These are phyloP conservation scores for Anhinga anhinga DNA, from an alignment of 2,113 vertebrate genomes.

Conservation along the genomic window DNA sequence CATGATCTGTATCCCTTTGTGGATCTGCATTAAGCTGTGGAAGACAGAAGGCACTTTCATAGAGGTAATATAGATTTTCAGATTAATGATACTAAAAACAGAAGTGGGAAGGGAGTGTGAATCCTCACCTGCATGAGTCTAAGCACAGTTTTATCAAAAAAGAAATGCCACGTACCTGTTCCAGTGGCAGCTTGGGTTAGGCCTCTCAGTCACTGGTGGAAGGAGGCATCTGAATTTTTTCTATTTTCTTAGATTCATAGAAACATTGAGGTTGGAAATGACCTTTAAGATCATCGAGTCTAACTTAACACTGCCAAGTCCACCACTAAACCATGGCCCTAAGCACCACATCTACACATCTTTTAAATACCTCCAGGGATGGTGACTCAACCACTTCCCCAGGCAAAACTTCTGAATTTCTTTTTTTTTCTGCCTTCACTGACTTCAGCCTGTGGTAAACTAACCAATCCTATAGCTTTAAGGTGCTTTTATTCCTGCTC, in stretches of 20 bases:
- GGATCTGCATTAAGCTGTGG: conserved; percentile 88
- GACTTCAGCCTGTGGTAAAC: neutral
- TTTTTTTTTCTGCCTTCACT: neutral
- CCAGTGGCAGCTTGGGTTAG: neutral
- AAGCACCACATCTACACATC: neutral
- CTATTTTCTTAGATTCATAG: neutral
- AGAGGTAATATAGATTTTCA: conserved; percentile 78
- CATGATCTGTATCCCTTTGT: conserved; percentile 95
- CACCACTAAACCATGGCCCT: neutral
- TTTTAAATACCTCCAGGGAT: neutral
- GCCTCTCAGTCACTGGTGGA: neutral
- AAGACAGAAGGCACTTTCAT: conserved; percentile 88
- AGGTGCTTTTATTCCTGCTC: neutral
- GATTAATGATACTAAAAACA: neutral
- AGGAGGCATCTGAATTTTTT: neutral
- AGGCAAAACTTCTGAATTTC: neutral
- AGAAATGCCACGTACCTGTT: neutral
- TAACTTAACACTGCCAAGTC: neutral
- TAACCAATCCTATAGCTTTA: neutral
- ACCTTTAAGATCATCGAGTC: neutral
- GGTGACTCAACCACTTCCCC: neutral
- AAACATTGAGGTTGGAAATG: neutral
- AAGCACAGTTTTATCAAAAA: neutral
- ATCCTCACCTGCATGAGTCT: neutral
- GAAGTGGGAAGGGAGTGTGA: neutral